Evolutionary conservation across 2,888 invertebrate genomes (phyloP), one percentile per base, ranked within the genome.

Genomic region (Lysandra bellargus): DNA sequence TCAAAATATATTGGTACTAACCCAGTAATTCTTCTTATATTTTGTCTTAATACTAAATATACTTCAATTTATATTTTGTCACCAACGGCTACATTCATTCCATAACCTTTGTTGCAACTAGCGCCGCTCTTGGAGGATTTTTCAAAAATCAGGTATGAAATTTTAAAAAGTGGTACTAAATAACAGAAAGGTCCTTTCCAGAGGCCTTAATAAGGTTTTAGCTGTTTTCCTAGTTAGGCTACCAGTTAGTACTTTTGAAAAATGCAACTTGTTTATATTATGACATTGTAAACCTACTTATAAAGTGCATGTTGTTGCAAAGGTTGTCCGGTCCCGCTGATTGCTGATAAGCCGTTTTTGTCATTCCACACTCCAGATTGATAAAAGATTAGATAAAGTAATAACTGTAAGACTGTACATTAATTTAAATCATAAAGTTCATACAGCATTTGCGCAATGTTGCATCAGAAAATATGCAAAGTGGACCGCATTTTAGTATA

Each of bases 341-440:
- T 69, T 14, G 17, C 17, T 33, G 69, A 69, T 69, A 69, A 64
- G 69, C 64, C 64, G 64, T 69, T 69, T 69, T 69, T 69, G 69
- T 69, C 33, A 69, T 69, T 69, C 69, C 69, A 69, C 33, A 69
- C 69, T 69, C 33, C 14, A 69, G 33, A 69, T 69, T 69, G 69
- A 69, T 69, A 33, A 2, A 12, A 69, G 69, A 69, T 69, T 69
- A 69, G 69, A 69, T 69, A 69, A 30, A 69, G 33, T 69, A 69
- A 69, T 69, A 69, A 69, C 33, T 37, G 69, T 69, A 69, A 33
- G 69, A 69, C 69, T 69, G 69, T 14, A 69, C 69, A 69, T 69
- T 69, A 69, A 69, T 69, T 69, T 69, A 37, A 69, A 69, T 69
- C 69, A 69, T 69, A 69, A 69, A 69, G 69, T 69, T 69, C 33